phyloP scores from a whole-genome alignment of 2,888 invertebrate species.

The Coleophora deauratella region DNA sequence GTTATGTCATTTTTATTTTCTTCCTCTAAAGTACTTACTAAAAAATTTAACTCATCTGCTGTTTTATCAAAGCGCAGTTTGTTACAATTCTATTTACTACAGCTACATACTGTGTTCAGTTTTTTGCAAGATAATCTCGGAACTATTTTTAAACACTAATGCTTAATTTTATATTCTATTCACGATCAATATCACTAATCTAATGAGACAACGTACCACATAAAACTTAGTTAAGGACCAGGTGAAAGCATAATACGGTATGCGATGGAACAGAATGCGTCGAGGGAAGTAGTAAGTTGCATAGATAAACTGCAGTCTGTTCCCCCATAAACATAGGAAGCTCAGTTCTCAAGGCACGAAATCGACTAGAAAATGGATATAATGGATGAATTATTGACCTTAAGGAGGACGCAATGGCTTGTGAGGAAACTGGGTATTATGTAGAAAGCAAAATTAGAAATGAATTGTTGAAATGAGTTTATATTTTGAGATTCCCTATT shows the following conservation, averaged over 20 bases:
- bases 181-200: constrained; percentile 6
- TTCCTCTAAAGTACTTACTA: too few species aligned
- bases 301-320: constrained; percentile 49
- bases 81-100: too few species aligned
- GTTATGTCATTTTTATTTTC: constrained; percentile 32
- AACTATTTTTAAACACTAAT: too few species aligned
- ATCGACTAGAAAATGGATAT: constrained; percentile 38
- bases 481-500: too few species aligned
- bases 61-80: too few species aligned
- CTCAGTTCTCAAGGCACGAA: constrained; percentile 45
- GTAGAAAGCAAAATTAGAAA: neutral
- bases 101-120: too few species aligned
- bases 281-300: constrained; percentile 60
- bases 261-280: constrained; percentile 60
- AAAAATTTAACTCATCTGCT: too few species aligned
- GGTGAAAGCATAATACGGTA: constrained; percentile 40
- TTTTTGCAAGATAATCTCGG: too few species aligned
- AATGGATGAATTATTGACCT: neutral
- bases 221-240: constrained; percentile 41
- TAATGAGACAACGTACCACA: constrained; percentile 53
- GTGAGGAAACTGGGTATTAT: too few species aligned
- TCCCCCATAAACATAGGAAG: constrained; percentile 50
- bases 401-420: neutral
- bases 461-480: too few species aligned
- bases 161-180: too few species aligned